Evolutionary conservation across 2,113 vertebrate species (phyloP), one percentile per base, ranked within the genome.

Genomic region (Hemicordylus capensis): DNA sequence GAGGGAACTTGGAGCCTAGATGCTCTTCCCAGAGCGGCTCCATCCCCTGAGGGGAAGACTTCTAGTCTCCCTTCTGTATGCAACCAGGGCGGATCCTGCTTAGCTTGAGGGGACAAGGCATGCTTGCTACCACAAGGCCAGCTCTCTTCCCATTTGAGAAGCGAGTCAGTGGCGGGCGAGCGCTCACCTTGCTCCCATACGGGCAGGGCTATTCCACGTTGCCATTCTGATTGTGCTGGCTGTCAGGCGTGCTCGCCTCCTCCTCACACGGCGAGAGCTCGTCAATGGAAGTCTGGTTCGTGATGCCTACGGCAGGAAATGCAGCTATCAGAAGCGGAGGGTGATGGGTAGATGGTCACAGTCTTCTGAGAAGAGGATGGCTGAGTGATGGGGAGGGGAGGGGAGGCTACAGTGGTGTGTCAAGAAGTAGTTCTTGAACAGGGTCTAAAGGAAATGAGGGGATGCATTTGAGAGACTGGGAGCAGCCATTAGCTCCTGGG

Each of bases 271-370:
- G 95, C 0, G 95, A 95, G 78, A 96, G 88, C 66, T 97, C 96
- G 0, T 97, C 97, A 3, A 96, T 95, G 90, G 96, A 96, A 31
- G 95, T 95, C 93, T 97, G 96, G 93, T 97, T 97, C 87, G 95
- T 96, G 92, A 97, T 93, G 39, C 97, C 97, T 97, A 77, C 5
- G n/a, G 54, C n/a, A 34, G 19, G 56, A n/a, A 78, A 34, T 9
- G 81, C 73, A 77, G 72, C 39, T 31, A 11, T 85, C 19, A 85
- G 72, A 85, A 17, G 72, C 22, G 59, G 28, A 75, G 28, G 12
- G 14, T 6, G 3, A 24, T 4, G 69, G 67, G 81, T 28, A 19
- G 0, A 1, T 42, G 44, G 1, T 0, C 3, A 5, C 70, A 39
- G 0, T 28, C 4, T 39, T 31, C 14, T 37, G 28, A 22, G 26